These are phyloP conservation scores for Tachina lurida DNA, from an alignment of 2,888 invertebrate species.

Conservation along the genomic window DNA sequence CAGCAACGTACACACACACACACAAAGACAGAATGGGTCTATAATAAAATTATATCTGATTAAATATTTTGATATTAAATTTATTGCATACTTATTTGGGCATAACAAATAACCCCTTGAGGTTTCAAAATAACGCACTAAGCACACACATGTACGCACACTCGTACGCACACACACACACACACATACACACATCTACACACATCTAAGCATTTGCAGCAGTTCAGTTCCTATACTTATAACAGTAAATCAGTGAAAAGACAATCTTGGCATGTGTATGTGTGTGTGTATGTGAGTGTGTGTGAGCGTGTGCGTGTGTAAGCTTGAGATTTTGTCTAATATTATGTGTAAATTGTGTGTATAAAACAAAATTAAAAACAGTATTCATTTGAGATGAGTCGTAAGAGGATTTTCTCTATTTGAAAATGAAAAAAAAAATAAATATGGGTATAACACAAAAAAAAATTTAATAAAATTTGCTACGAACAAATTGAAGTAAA, in stretches of 20 bases:
- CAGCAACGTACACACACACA: neutral
- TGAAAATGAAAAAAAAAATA: constrained; percentile 7
- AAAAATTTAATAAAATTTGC: constrained; percentile 8
- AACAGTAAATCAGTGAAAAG: constrained; percentile 16
- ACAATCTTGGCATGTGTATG: neutral
- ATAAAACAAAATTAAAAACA: constrained; percentile 44
- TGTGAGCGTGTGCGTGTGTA: neutral
- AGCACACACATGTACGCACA: neutral
- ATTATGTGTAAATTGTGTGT: constrained; percentile 54
- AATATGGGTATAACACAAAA: neutral
- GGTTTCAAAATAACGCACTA: constrained; percentile 58
- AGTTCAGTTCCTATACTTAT: neutral
- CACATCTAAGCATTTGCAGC: neutral
- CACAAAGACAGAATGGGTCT: constrained; percentile 43
- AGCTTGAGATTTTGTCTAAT: constrained; percentile 22
- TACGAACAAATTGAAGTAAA: constrained; percentile 18
- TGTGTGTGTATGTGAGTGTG: too few species aligned
- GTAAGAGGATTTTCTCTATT: neutral
- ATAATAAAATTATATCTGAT: constrained; percentile 72
- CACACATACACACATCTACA: neutral
- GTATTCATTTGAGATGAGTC: constrained; percentile 6
- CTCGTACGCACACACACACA: neutral
- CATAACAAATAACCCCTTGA: constrained; percentile 69
- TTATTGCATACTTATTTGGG: constrained; percentile 72
- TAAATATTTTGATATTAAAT: constrained; percentile 72